These are phyloP conservation scores for Lissocephala sabroskyi DNA, from an alignment of 2,888 invertebrate species.

Conservation along the genomic window DNA sequence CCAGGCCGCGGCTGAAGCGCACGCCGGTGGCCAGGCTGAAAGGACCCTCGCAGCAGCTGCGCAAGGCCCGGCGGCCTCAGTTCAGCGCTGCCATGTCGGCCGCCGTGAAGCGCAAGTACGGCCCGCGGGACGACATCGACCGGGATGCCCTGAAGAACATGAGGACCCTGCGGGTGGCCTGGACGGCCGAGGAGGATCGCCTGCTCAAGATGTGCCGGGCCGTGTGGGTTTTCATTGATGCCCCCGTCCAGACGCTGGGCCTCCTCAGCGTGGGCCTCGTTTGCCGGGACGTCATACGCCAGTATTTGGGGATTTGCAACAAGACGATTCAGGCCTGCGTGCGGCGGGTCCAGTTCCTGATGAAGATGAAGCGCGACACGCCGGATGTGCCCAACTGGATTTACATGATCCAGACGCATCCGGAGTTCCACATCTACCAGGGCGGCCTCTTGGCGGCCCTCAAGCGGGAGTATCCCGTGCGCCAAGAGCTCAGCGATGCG, in stretches of 20 bases:
- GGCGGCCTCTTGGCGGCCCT: constrained; percentile 69
- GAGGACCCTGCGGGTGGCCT: constrained; percentile 77
- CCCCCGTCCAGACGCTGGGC: constrained; percentile 69
- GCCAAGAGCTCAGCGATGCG: constrained; percentile 54
- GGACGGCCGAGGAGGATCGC: constrained; percentile 81
- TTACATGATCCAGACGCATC: constrained; percentile 77
- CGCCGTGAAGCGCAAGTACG: constrained; percentile 23
- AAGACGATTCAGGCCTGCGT: constrained; percentile 82
- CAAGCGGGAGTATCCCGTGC: constrained; percentile 56
- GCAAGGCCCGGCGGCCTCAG: constrained; percentile 2
- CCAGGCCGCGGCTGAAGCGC: constrained; percentile 21
- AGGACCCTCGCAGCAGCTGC: constrained; percentile 5
- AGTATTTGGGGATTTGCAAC: constrained; percentile 74
- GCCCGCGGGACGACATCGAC: constrained; percentile 78
- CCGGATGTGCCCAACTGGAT: constrained; percentile 77
- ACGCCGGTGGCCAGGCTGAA: constrained; percentile 13
- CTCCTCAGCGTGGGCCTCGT: constrained; percentile 70
- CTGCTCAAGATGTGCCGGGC: constrained; percentile 80
- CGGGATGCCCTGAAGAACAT: constrained; percentile 77
- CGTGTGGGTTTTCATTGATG: constrained; percentile 74
- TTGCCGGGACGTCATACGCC: constrained; percentile 76
- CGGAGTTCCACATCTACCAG: constrained; percentile 73
- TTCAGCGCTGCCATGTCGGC: neutral
- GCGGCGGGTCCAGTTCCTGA: constrained; percentile 77
- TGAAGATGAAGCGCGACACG: constrained; percentile 76